Evolutionary conservation across 1,140 invertebrate genomes (phyloP), one percentile per base, ranked within the genome.

Genomic region (Hypsibius dujardini): DNA sequence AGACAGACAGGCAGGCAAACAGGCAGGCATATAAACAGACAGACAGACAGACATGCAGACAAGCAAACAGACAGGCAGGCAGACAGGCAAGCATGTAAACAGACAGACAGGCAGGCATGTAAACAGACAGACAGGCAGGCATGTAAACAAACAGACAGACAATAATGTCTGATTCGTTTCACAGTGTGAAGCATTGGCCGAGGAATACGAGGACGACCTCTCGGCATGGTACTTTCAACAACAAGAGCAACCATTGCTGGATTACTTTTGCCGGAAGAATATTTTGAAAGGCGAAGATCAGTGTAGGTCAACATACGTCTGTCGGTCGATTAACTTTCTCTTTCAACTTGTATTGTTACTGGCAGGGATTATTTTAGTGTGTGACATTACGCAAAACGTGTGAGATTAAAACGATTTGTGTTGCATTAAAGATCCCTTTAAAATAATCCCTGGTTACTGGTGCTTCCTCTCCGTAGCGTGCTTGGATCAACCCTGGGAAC

Each of bases 191-290:
- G 62, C 12, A 67, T 12, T 67, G 62, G 62, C 42, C 12, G 62
- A 67, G 42, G 42, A 67, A 67, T 67, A 67, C 42, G 62, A 67
- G 42, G 62, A 67, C 42, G 62, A 67, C 45, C 62, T 67, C 3
- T 15, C 12, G 3, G 62, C 62, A 7, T 67, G 62, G 62, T 67
- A 67, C 42, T 67, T 67, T 67, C 62, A 67, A 42, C 62, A 67
- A 12, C 62, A 67, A 42, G 62, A 67, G 7, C 3, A 67, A 42
- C 62, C 62, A 3, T 45, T 67, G 42, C 3, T 45, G 12, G 62
- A 67, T 42, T 67, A 15, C 42, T 15, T 67, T 7, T 67, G 62
- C 62, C 62, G 62, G 3, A 45, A 67, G 3, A 67, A 3, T 7
- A 3, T 67, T 3, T 42, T 67, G 12, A 67, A 67, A 42, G 42